Conservation (phyloP, 2,797 vertebrate genomes). For the Paratrypauchen microcephalus region DNA sequence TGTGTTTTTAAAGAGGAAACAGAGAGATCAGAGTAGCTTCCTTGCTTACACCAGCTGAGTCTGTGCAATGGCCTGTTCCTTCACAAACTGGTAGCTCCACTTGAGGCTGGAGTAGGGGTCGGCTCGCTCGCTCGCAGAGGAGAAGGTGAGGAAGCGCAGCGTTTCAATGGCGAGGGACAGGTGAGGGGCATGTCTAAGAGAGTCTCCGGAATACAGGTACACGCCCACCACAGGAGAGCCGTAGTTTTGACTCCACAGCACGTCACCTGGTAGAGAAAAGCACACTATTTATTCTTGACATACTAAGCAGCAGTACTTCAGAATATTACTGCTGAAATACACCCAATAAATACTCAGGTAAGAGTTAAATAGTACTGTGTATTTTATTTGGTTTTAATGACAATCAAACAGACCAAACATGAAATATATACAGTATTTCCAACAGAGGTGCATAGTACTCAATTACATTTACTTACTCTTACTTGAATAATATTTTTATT, state of each 20-base stretch:
- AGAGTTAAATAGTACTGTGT: not conserved
- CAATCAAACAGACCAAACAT: too few relatives aligned
- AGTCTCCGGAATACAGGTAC: conserved; percentile 91
- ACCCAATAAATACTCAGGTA: not conserved
- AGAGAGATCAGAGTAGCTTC: not conserved
- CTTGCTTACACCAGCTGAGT: conserved; percentile 82
- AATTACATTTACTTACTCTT: too few relatives aligned
- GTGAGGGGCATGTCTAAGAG: conserved; percentile 86
- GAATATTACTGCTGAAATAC: not conserved
- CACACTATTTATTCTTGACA: not conserved
- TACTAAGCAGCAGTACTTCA: not conserved
- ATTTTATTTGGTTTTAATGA: too few relatives aligned
- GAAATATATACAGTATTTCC: too few relatives aligned
- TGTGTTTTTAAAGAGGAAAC: too few relatives aligned
- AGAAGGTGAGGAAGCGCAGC: conserved; percentile 91
- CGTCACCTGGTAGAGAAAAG: conserved; percentile 68
- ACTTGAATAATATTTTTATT: too few relatives aligned
- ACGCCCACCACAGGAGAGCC: conserved; percentile 89
- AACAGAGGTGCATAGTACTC: too few relatives aligned
- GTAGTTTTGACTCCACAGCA: conserved; percentile 94
- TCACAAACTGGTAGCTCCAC: conserved; percentile 83
- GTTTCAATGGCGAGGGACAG: conserved; percentile 92
- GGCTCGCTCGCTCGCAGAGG: conserved; percentile 41
- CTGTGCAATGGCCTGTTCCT: conserved; percentile 82
- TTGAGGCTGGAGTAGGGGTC: conserved; percentile 79